These are phyloP conservation scores for Rhynchophorus ferrugineus DNA, from an alignment of 1,140 invertebrate species.

Conservation along the genomic window DNA sequence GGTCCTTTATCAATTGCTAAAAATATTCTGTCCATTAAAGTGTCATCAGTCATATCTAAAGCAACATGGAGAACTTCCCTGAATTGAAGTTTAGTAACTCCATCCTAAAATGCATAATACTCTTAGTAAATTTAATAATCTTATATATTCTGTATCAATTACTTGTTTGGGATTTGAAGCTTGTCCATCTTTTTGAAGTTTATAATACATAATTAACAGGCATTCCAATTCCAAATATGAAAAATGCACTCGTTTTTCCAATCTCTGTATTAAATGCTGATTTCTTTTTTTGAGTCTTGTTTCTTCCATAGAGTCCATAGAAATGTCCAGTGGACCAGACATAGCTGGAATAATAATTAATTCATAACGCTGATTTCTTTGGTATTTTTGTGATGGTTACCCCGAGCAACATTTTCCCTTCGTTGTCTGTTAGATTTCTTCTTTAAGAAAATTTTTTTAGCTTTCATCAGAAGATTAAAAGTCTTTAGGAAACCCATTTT, in stretches of 20 bases:
- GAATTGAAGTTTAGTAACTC: slow-evolving; percentile 51
- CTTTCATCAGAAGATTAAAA: slow-evolving; percentile 2
- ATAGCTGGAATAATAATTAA: slow-evolving; percentile 6
- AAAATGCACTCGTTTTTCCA: slow-evolving; percentile 42
- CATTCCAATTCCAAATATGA: slow-evolving; percentile 44
- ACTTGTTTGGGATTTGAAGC: slow-evolving; percentile 28
- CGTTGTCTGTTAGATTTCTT: slow-evolving; percentile 14
- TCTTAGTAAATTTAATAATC: not conserved
- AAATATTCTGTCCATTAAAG: slow-evolving; percentile 55
- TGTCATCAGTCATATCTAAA: slow-evolving; percentile 66
- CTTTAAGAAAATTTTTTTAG: slow-evolving; percentile 5
- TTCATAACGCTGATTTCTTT: not conserved
- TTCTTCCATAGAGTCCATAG: slow-evolving; percentile 49
- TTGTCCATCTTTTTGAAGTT: slow-evolving; percentile 39
- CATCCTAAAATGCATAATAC: slow-evolving; percentile 14
- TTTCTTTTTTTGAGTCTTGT: slow-evolving; percentile 49
- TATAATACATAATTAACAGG: slow-evolving; percentile 39
- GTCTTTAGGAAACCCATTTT: slow-evolving; percentile 21
- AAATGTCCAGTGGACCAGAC: slow-evolving; percentile 39
- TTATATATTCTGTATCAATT: not conserved
- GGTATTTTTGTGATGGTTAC: slow-evolving; percentile 3
- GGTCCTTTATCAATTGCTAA: slow-evolving; percentile 50
- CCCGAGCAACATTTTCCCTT: slow-evolving; percentile 13
- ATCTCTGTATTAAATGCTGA: slow-evolving; percentile 41
- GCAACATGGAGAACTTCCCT: slow-evolving; percentile 61